Evolutionary conservation across 2,797 vertebrate species (phyloP), one percentile per base, ranked within the genome.

Genomic region (Phyllotis vaccarum): DNA sequence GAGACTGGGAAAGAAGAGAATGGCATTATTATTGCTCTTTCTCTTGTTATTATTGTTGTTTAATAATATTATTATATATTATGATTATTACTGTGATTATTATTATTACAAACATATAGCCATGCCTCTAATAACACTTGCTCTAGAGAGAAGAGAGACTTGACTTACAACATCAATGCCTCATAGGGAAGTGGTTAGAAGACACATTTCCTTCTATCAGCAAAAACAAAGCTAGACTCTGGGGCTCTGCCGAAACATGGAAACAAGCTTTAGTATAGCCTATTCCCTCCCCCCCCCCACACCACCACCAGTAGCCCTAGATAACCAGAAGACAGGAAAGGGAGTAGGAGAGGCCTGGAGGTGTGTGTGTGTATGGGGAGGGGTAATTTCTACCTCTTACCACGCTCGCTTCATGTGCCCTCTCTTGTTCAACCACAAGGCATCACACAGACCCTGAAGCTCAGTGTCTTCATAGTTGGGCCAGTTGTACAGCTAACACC

Each of bases 131-230:
- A 29, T 5, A 80, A 64, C 29, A 54, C 34, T 78, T 85, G 27
- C 24, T 43, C 54, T 90, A 91, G 43, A 5, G 76, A 54, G 62
- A 95, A 94, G 60, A 85, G n/a, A 85, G 86, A 29, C 68, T 68
- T 90, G 81, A 11, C 81, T 93, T 80, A 62, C 75, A 74, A 9
- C 21, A 78, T 34, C 14, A 72, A n/a, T 37, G 66, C n/a, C 14
- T 62, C 72, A 22, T 4, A 75, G 91, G 88, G 95, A 97, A 97
- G 96, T 96, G 76, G 81, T 60, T 86, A 90, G 93, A 91, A 79
- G 12, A 58, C 91, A 95, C 14, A 81, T 93, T 96, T 97, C 93
- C 91, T 37, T 52, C 1, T 70, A 11, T 70, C 56, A 68, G 24
- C 60, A 90, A 40, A 88, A 95, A 62, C 17, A 68, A 17, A 94